phyloP scores from a whole-genome alignment of 2,888 invertebrate species.

The Cremastobaeus sp. region DNA sequence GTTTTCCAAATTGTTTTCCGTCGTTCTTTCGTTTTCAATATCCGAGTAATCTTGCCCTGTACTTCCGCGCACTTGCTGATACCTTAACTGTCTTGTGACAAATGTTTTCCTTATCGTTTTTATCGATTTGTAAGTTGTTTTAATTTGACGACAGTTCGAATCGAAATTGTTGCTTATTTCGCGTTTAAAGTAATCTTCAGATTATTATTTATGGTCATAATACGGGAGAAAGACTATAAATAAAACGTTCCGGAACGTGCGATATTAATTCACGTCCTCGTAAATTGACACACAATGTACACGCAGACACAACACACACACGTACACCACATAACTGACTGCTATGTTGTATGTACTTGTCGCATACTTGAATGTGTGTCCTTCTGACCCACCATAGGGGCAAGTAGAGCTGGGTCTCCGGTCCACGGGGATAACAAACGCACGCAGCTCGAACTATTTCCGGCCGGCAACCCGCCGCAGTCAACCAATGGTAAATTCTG shows the following conservation, averaged over 20 bases:
- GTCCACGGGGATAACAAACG: constrained; percentile 85
- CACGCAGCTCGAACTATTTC: constrained; percentile 85
- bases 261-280: constrained; percentile 29
- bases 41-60: constrained; percentile 3
- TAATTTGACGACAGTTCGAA: too few relatives aligned
- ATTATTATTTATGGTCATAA: constrained; percentile 18
- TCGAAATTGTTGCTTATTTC: background rate
- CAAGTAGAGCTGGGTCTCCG: constrained; percentile 81
- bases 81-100: background rate
- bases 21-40: constrained; percentile 12
- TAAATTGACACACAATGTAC: constrained; percentile 41
- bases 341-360: constrained; percentile 63
- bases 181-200: background rate
- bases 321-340: constrained; percentile 47
- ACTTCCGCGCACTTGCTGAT: background rate
- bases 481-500: constrained; percentile 88
- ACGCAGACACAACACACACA: constrained; percentile 42
- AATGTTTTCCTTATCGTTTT: background rate
- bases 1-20: constrained; percentile 10
- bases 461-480: constrained; percentile 82
- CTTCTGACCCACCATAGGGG: constrained; percentile 76
- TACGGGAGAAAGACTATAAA: constrained; percentile 28
- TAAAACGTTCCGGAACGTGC: constrained; percentile 23
- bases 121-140: too few relatives aligned
- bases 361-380: constrained; percentile 76